Conservation (phyloP, 1,140 invertebrate genomes). For the Acromyrmex charruanus region DNA sequence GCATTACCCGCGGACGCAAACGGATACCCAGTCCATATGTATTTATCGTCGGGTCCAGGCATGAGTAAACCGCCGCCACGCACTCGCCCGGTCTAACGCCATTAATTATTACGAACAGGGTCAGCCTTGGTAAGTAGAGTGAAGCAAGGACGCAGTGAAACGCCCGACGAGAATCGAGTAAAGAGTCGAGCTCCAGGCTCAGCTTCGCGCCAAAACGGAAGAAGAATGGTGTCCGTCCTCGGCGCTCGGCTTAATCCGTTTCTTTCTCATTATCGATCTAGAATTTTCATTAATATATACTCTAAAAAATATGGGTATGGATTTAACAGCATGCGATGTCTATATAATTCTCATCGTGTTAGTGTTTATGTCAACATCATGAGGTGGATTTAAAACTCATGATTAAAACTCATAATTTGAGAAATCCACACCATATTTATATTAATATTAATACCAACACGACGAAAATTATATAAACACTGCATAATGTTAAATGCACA, state of each 20-base stretch:
- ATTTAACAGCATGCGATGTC: too few species aligned
- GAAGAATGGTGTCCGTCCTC: background rate
- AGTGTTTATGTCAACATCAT: too few species aligned
- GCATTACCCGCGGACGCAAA: conserved; percentile 24
- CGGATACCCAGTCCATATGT: background rate
- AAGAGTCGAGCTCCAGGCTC: background rate
- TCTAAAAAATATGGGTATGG: too few species aligned
- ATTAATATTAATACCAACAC: too few species aligned
- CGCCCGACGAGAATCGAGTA: conserved; percentile 12
- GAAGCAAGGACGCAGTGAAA: conserved; percentile 64
- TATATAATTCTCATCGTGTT: too few species aligned
- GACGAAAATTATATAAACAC: too few species aligned
- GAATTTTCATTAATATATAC: background rate
- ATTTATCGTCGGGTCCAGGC: conserved; percentile 50
- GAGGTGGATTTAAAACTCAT: too few species aligned
- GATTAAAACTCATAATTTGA: too few species aligned
- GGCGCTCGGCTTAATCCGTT: background rate
- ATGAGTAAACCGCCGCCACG: conserved; percentile 45
- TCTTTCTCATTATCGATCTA: background rate
- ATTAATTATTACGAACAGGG: conserved; percentile 77
- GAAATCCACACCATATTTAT: too few species aligned
- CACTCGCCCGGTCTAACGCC: conserved; percentile 67
- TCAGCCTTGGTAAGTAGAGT: conserved; percentile 74
- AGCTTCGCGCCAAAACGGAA: conserved; percentile 23
- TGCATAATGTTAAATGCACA: too few species aligned